Conservation (phyloP, 1,140 invertebrate species). For the Vanessa tameamea region DNA sequence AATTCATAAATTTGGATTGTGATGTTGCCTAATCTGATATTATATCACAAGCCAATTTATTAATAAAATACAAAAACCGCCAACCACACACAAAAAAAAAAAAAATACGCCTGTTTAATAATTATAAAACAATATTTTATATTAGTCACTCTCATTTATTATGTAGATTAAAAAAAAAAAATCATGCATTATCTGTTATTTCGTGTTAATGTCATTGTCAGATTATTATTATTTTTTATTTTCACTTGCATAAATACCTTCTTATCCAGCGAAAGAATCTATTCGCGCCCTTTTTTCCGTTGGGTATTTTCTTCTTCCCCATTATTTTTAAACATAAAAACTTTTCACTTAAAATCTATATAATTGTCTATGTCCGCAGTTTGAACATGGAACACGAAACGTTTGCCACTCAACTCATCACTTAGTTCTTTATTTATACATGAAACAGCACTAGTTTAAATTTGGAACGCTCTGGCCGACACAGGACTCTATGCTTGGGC, state of each 20-base stretch:
- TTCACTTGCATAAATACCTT: slow-evolving; percentile 53
- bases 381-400: slow-evolving; percentile 21
- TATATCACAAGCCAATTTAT: no score
- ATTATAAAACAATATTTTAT: no score
- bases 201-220: no score
- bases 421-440: slow-evolving; percentile 39
- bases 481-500: slow-evolving; percentile 65
- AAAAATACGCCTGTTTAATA: no score
- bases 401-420: slow-evolving; percentile 37
- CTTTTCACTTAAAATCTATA: slow-evolving; percentile 43
- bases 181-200: no score
- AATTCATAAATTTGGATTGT: no score
- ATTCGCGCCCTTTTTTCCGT: slow-evolving; percentile 61
- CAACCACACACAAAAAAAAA: no score
- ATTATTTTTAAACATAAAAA: slow-evolving; percentile 58
- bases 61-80: no score
- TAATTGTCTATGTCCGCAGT: slow-evolving; percentile 46
- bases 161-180: no score
- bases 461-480: slow-evolving; percentile 58
- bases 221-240: background rate
- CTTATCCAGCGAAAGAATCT: slow-evolving; percentile 74
- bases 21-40: no score
- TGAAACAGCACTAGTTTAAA: slow-evolving; percentile 38
- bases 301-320: slow-evolving; percentile 76
- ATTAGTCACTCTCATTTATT: no score